phyloP scores from a whole-genome alignment of 2,888 invertebrate genomes.

The Cryptocephalus moraei region DNA sequence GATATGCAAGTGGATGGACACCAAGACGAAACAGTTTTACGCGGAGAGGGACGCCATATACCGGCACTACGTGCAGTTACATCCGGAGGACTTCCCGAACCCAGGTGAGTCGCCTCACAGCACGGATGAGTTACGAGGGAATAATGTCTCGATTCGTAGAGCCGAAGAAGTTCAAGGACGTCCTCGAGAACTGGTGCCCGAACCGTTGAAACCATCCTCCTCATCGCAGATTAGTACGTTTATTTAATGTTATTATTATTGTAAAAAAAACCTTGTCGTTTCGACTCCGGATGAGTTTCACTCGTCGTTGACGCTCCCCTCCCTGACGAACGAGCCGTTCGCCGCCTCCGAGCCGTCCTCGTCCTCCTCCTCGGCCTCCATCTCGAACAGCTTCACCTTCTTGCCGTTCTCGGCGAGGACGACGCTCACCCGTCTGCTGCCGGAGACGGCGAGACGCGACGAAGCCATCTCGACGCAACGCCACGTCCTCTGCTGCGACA shows the following conservation, averaged over 20 bases:
- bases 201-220: too few relatives aligned
- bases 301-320: too few relatives aligned
- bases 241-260: too few relatives aligned
- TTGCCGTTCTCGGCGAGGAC: constrained; percentile 69
- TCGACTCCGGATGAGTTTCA: too few relatives aligned
- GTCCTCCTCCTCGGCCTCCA: constrained; percentile 86
- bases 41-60: constrained; percentile 65
- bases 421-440: constrained; percentile 73
- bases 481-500: constrained; percentile 43
- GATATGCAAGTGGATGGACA: constrained; percentile 37
- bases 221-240: too few relatives aligned
- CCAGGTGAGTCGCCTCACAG: constrained; percentile 42
- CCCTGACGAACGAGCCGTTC: constrained; percentile 11
- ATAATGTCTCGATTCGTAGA: too few relatives aligned
- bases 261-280: too few relatives aligned
- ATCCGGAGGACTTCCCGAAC: constrained; percentile 63
- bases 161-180: too few relatives aligned
- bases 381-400: constrained; percentile 79
- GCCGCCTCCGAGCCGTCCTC: constrained; percentile 61
- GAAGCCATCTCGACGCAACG: constrained; percentile 57
- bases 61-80: constrained; percentile 60
- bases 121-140: too few relatives aligned
- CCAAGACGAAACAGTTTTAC: constrained; percentile 42
- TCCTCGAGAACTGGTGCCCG: too few relatives aligned
- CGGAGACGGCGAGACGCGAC: constrained; percentile 71